phyloP scores from a whole-genome alignment of 1,140 invertebrate species.

The Atopsyche davidsoni region DNA sequence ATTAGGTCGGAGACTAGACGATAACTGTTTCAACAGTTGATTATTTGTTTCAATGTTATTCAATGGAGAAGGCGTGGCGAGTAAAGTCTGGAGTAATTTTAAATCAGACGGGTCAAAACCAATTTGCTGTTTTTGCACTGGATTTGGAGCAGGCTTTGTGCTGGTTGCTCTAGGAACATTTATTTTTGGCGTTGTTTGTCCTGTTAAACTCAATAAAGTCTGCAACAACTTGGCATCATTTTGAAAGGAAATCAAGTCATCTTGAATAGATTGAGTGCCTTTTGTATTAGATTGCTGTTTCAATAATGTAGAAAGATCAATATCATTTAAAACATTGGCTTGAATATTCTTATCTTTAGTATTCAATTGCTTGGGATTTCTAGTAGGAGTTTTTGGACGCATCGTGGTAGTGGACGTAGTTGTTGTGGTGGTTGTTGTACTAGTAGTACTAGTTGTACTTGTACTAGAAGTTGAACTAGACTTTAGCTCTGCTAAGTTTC shows the following conservation, averaged over 20 bases:
- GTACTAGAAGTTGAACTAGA: slow-evolving; percentile 30
- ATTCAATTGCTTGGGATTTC: slow-evolving; percentile 28
- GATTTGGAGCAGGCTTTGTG: slow-evolving; percentile 27
- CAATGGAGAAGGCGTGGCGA: slow-evolving; percentile 37
- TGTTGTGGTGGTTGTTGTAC: slow-evolving; percentile 23
- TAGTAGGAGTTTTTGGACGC: slow-evolving; percentile 27
- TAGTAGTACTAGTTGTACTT: slow-evolving; percentile 9
- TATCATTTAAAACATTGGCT: slow-evolving; percentile 7
- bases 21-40: slow-evolving; percentile 14
- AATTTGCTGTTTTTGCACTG: slow-evolving; percentile 32
- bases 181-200: slow-evolving; percentile 44
- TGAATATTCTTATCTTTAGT: slow-evolving; percentile 5
- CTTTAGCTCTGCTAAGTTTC: slow-evolving; percentile 44
- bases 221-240: slow-evolving; percentile 47
- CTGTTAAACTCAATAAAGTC: slow-evolving; percentile 43
- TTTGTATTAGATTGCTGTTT: slow-evolving; percentile 5
- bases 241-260: slow-evolving; percentile 45
- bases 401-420: slow-evolving; percentile 24
- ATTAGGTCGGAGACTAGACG: slow-evolving; percentile 7
- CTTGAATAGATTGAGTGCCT: slow-evolving; percentile 40
- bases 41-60: slow-evolving; percentile 32
- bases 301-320: slow-evolving; percentile 7
- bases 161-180: slow-evolving; percentile 39
- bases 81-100: slow-evolving; percentile 37
- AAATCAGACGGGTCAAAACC: slow-evolving; percentile 34